Evolutionary conservation across 2,113 vertebrate genomes (phyloP), one percentile per base, ranked within the genome.

Genomic region (Erythrocebus patas): DNA sequence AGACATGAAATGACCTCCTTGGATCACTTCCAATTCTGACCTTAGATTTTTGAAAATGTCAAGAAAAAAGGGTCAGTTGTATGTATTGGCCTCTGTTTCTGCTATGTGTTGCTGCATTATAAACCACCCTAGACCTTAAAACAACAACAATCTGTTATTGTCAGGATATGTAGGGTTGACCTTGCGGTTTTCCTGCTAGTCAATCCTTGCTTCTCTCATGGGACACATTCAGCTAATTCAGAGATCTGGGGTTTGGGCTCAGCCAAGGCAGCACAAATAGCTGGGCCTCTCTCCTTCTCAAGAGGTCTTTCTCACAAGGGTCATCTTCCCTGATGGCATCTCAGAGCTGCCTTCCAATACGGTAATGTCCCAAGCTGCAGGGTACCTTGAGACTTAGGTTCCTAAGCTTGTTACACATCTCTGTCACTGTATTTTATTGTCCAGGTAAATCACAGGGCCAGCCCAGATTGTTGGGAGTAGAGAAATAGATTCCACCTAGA

Each of bases 21-120:
- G 48, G 32, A 50, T 84, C 38, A 90, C 22, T 92, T 93, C n/a
- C 32, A 92, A 55, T 55, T 92, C 22, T 94, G 79, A 90, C 38
- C 8, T 97, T 73, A 96, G 25, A 43, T 85, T 73, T 93, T 76
- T 85, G 50, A 91, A 93, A 82, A 93, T 61, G 14, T 55, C 22
- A 43, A 0, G 10, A 43, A 83, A 73, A 32, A 59, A 80, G 20
- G 13, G 18, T 81, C 35, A 50, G 14, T 2, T 72, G 12, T 14
- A 4, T 64, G 30, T 38, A 8, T 38, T 40, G 38, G 20, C 35
- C 50, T 89, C 25, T 45, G 32, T 76, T 92, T 43, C 7, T 35
- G 3, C 68, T n/a, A 35, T 16, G 18, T 45, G 14, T 78, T 27
- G 5, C 40, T 81, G 32, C 5, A 20, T 50, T 73, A 25, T 5